Base-by-base conservation (phyloP, 2,888 invertebrate genomes). In the Sthenelais limicola region DNA sequence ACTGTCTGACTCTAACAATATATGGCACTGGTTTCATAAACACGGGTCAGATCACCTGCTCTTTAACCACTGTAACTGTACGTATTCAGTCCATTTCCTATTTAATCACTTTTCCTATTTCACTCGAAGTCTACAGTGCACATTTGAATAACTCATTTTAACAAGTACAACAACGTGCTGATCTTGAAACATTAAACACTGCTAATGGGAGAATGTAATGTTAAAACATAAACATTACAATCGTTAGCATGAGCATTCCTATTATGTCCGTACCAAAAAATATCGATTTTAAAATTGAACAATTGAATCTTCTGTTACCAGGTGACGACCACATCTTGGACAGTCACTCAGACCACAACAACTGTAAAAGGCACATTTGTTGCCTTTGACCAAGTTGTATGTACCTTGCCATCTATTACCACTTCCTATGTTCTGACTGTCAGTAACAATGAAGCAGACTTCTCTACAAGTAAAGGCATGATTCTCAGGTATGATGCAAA, bases 321-420 rank as follows among this genome's bases (percentile, higher is more conserved):
- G 66, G 21, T 35, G 4, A 24, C 66, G 3, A 38, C 66, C 4
- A 38, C 35, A 2, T 5, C 15, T 18, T 66, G 66, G 66, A 66
- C 66, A 1, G 3, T 35, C 9, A 66, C 66, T n/a, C n/a, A 5
- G 18, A 35, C 7, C 21, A 26, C 26, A 28, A 15, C n/a, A 26
- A 35, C 35, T 24, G 15, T n/a, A 18, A 7, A 32, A 43, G 66
- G 38, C 2, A 35, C 3, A 43, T 66, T 66, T 43, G 26, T 66
- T 15, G 43, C 38, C 43, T 66, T 43, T 66, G 43, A 43, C 24
- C 66, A 66, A 33, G 66, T 66, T 35, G 43, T 66, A 3, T 66
- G 66, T 43, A 28, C 15, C 7, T 7, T 52, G 18, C 47, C 47
- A 15, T n/a, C 43, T 66, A 32, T 66, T 26, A 43, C 24, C 66